Conservation (phyloP, 2,888 invertebrate species). For the Terebella lapidaria region DNA sequence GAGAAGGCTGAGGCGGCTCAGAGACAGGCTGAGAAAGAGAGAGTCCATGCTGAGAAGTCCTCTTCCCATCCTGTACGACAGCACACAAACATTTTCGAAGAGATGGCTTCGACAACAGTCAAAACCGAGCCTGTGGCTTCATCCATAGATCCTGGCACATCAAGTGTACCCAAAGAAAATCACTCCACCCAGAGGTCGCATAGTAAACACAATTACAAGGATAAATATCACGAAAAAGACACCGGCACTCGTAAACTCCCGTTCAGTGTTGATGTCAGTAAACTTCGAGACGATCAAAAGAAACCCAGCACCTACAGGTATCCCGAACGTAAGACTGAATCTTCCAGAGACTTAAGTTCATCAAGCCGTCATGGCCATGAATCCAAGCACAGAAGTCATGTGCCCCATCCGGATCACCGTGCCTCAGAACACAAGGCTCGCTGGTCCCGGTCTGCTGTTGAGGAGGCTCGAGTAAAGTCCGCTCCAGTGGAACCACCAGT, state of each 20-base stretch:
- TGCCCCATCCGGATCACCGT: neutral
- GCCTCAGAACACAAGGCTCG: neutral
- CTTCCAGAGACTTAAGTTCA: no score
- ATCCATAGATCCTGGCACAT: neutral
- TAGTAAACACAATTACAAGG: neutral
- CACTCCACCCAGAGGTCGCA: neutral
- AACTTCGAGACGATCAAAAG: neutral
- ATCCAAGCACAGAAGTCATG: neutral
- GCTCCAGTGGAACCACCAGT: neutral
- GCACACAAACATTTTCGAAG: constrained; percentile 1
- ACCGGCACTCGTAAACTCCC: neutral
- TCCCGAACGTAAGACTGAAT: neutral
- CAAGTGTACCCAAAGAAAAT: neutral
- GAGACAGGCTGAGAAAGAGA: neutral
- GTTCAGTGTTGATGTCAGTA: neutral
- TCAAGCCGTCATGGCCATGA: no score
- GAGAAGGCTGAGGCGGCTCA: neutral
- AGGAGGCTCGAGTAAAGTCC: neutral
- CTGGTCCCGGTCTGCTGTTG: neutral
- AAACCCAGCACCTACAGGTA: neutral
- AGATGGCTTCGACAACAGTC: neutral
- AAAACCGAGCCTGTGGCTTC: neutral
- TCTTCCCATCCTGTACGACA: neutral
- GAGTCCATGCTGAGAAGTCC: neutral
- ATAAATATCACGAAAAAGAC: neutral